Evolutionary conservation across 2,888 invertebrate genomes (phyloP), one percentile per base, ranked within the genome.

Genomic region (Malachius bipustulatus): DNA sequence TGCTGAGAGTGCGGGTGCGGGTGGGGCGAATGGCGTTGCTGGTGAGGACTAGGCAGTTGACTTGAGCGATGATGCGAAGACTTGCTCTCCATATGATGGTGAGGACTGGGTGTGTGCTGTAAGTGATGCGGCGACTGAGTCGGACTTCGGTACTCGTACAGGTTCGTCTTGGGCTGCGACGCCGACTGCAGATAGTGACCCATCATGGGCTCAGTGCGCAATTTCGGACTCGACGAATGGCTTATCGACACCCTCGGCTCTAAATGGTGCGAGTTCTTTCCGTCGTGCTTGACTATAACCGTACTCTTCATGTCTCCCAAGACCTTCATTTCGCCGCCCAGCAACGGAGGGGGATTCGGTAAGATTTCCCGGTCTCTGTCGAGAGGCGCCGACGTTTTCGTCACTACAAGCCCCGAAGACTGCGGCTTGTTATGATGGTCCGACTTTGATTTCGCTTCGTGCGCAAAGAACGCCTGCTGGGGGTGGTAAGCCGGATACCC

Each of bases 271-370:
- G 62, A 55, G 38, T 63, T 63, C 57, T 79, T 76, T 35, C 72
- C 73, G 52, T 81, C 82, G 59, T 82, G 81, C 56, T 82, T 82
- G 41, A 82, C 82, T 59, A 82, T 82, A 56, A 82, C 82, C 53
- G 80, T 77, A 59, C 73, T 79, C 59, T 80, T 81, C 49, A 69
- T 64, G 56, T 78, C 78, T 42, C 71, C 67, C 46, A 75, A 37
- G 10, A 58, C 65, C 56, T 76, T 77, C 47, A 65, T 61, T 59
- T 82, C 82, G 48, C 74, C 71, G 46, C 78, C 66, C 37, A 80
- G 62, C 3, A 77, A 75, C 34, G 79, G 76, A 11, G 77, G 77
- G 8, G 8, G 24, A 26, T 39, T 36, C 3, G 36, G 30, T 11
- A 39, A n/a, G 3, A 9, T 19, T 19, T 37, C 32, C 8, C 56